A percentile compares a stretch with the other conserved stretches of the same genome.
These are phyloP conservation scores for Porites evermanni DNA, from an alignment of 92 coral and sea anemone genomes.

Conservation along the genomic window DNA sequence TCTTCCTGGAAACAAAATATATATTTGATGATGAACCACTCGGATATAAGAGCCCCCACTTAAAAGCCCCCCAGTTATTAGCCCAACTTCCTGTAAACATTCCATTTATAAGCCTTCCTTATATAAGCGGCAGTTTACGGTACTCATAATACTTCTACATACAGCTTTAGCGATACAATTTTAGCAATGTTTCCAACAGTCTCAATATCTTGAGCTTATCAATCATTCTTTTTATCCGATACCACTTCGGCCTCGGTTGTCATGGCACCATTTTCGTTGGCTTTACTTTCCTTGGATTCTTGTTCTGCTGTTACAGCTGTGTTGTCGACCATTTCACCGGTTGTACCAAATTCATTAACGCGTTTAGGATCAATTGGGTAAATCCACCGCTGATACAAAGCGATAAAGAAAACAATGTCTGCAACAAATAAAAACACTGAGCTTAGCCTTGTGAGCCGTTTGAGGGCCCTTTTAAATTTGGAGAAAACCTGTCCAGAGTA, in stretches of 20 bases:
- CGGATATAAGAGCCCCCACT: too few relatives aligned
- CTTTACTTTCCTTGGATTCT: constrained; percentile 19
- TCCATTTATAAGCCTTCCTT: too few relatives aligned
- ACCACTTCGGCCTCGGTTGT: constrained; percentile 23
- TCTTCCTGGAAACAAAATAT: too few relatives aligned
- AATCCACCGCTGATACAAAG: constrained; percentile 98
- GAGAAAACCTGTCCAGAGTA: too few relatives aligned
- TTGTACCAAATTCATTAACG: constrained; percentile 95
- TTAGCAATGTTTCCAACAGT: background rate
- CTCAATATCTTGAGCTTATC: background rate
- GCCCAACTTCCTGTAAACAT: too few relatives aligned
- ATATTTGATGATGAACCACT: too few relatives aligned
- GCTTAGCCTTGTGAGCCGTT: background rate
- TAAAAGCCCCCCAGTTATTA: too few relatives aligned
- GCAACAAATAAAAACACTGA: background rate
- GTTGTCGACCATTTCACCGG: constrained; percentile 74
- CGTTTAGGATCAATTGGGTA: constrained; percentile 94
- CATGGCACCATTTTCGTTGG: constrained; percentile 17
- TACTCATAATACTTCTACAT: too few relatives aligned
- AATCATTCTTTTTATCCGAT: constrained; percentile 76
- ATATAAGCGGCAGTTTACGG: too few relatives aligned
- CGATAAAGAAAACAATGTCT: constrained; percentile 97
- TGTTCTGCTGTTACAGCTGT: constrained; percentile 6
- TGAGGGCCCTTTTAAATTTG: too few relatives aligned
- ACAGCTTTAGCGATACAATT: too few relatives aligned